A percentile compares a stretch with the other conserved stretches of the same genome.
phyloP scores from a whole-genome alignment of 2,797 vertebrate genomes.

The Crenichthys baileyi region DNA sequence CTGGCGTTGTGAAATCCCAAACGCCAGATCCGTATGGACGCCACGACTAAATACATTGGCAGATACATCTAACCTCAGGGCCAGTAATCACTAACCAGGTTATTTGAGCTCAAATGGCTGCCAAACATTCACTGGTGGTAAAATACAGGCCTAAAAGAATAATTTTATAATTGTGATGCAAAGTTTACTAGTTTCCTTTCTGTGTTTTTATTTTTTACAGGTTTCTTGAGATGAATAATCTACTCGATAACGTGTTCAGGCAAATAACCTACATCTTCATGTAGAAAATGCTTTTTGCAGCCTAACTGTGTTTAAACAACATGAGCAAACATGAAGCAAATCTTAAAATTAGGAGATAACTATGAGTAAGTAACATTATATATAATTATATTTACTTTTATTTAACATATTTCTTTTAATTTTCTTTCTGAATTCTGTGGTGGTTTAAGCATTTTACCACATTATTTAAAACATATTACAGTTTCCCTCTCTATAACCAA shows the following conservation, averaged over 20 bases:
- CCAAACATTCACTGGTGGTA: neutral
- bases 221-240: neutral
- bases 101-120: too few relatives aligned
- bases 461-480: constrained; percentile 1
- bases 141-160: neutral
- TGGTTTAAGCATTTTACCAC: neutral
- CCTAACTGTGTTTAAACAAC: neutral
- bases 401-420: neutral
- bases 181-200: too few relatives aligned
- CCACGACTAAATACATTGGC: too few relatives aligned
- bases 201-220: too few relatives aligned
- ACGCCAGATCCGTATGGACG: too few relatives aligned
- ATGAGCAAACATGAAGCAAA: neutral
- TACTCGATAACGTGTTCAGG: neutral
- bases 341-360: neutral
- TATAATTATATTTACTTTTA: neutral
- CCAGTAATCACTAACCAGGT: too few relatives aligned
- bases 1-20: too few relatives aligned
- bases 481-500: neutral
- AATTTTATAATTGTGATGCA: neutral
- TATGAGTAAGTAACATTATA: too few relatives aligned
- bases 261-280: neutral
- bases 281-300: neutral
- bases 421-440: neutral
- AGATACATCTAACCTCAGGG: too few relatives aligned